Evolutionary conservation across 2,113 vertebrate genomes (phyloP), one percentile per base, ranked within the genome.

Genomic region (Coreoperca whiteheadi): DNA sequence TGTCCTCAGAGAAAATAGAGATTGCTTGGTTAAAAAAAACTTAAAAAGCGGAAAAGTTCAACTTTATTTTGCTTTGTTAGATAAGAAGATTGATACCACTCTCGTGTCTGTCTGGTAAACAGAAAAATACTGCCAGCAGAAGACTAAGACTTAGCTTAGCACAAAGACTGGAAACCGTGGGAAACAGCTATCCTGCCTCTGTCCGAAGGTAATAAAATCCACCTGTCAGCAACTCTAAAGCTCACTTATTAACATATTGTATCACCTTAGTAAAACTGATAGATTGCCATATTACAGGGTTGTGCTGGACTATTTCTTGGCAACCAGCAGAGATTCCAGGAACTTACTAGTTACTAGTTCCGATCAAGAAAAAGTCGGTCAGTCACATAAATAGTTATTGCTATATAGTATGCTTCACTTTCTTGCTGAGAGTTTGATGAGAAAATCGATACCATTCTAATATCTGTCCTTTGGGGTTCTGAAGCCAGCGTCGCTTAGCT

Each of bases 1-100:
- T 81, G 43, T 76, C 74, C 32, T 50, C 46, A 20, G 64, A 71
- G 14, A 61, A 63, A 57, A 67, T 2, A 48, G 34, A 60, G 25
- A 23, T 5, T 20, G 28, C 16, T 60, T 43, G 21, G n/a, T 59
- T n/a, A 14, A 37, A 72, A 74, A 28, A 57, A 18, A 32, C 0
- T 39, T 21, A 41, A 9, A 41, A 34, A 15, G 4, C 25, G 30
- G 8, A 21, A 65, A 67, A 68, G 32, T 61, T 70, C 0, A 3
- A 59, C 6, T 32, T 61, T 50, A 34, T 34, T 50, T 64, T 12
- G 20, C 21, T 12, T 39, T 37, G 43, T 48, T 30, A 30, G n/a
- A 48, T 30, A 28, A 67, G 43, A 32, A 50, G 25, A 20, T 37
- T 34, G 41, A 64, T 8, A 39, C 5, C 9, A 39, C 32, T 25